Conservation (phyloP, 2,888 invertebrate genomes). For the Yponomeuta evonymella region DNA sequence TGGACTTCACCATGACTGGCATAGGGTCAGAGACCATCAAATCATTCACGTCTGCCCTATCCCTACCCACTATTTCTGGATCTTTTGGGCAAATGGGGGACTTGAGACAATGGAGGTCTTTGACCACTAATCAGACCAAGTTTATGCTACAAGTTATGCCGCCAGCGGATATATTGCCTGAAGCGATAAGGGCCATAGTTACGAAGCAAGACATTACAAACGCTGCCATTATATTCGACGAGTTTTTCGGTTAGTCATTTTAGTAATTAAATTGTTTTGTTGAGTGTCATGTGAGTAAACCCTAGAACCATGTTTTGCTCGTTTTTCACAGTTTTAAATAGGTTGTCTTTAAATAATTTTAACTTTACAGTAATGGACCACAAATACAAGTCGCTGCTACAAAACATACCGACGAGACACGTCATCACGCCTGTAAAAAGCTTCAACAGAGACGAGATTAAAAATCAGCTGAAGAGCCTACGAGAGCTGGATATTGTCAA, state of each 20-base stretch:
- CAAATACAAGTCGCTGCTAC: conserved; percentile 92
- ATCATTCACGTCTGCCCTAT: conserved; percentile 86
- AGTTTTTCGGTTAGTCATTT: conserved; percentile 80
- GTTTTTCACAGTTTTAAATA: conserved; percentile 12
- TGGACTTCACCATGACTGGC: conserved; percentile 89
- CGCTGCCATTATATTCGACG: conserved; percentile 93
- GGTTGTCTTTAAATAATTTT: neutral
- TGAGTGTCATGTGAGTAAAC: neutral
- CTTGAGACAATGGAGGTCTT: conserved; percentile 86
- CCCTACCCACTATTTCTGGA: conserved; percentile 88
- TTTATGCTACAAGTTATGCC: conserved; percentile 90
- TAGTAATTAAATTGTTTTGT: neutral
- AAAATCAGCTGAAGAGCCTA: conserved; percentile 82
- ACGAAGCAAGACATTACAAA: conserved; percentile 90
- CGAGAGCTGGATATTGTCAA: conserved; percentile 91
- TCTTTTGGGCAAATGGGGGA: conserved; percentile 92
- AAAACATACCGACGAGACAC: conserved; percentile 93
- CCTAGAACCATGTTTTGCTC: neutral
- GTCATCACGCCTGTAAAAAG: conserved; percentile 83
- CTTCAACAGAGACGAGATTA: conserved; percentile 77
- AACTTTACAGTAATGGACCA: conserved; percentile 88
- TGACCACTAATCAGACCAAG: conserved; percentile 81
- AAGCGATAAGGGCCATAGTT: conserved; percentile 88
- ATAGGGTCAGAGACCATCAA: conserved; percentile 90
- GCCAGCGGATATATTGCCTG: conserved; percentile 89